phyloP scores from a whole-genome alignment of 2,113 vertebrate genomes.

The Urocitellus parryii region DNA sequence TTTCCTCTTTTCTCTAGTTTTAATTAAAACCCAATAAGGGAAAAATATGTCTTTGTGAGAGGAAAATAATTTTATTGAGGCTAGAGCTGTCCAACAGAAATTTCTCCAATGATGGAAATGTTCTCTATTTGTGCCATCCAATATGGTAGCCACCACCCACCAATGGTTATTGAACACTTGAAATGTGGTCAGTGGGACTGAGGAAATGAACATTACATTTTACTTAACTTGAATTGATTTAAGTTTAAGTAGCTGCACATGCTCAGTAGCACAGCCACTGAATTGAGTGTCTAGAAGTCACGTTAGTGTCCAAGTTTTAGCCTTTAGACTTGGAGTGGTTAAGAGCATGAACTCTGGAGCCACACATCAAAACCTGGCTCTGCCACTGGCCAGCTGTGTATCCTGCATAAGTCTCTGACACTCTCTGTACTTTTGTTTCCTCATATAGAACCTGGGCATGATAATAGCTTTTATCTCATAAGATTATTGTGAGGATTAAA shows the following conservation, averaged over 20 bases:
- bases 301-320: accelerated
- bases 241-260: background rate
- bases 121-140: background rate
- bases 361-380: background rate
- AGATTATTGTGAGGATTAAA: background rate
- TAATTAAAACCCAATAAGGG: background rate
- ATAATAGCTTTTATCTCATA: background rate
- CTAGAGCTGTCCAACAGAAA: background rate
- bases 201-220: background rate
- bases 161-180: background rate
- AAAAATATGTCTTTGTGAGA: background rate
- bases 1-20: background rate
- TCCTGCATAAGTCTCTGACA: background rate
- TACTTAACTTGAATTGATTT: background rate
- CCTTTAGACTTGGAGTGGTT: background rate
- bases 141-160: background rate
- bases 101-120: background rate
- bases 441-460: background rate
- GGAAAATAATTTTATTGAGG: background rate
- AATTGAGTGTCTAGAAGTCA: background rate
- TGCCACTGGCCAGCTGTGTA: background rate
- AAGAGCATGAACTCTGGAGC: background rate
- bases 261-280: background rate
- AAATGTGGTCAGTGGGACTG: background rate
- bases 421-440: background rate